Evolutionary conservation across 2,113 vertebrate species (phyloP).

Genomic region (Butastur rufipennis): DNA sequence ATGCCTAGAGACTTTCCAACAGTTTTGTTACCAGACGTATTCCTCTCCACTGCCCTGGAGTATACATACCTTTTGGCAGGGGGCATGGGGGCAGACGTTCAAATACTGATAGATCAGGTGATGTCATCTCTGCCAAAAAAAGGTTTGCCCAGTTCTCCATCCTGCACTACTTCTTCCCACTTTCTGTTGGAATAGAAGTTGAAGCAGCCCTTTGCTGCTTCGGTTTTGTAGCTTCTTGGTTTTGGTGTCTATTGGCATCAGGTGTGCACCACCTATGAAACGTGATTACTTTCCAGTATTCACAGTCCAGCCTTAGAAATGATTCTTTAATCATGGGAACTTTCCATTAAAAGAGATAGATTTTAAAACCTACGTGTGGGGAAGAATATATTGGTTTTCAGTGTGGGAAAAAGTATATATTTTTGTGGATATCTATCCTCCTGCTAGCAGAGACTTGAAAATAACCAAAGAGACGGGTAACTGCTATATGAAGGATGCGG

Average conservation of each 20-base stretch:
- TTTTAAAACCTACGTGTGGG: background rate
- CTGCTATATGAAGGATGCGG: background rate
- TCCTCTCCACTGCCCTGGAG: background rate
- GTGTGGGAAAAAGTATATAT: background rate
- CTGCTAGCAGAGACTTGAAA: background rate
- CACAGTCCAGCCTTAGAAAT: background rate
- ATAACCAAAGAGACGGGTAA: background rate
- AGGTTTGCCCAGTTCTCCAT: background rate
- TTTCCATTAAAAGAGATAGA: background rate
- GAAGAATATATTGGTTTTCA: background rate
- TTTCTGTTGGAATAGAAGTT: background rate
- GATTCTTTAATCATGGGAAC: background rate
- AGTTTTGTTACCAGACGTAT: background rate
- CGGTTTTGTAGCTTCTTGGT: background rate
- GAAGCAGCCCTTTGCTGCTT: background rate
- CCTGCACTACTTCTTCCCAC: background rate
- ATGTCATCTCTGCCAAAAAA: background rate
- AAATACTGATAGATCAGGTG: fast-evolving
- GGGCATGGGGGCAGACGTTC: too few relatives aligned
- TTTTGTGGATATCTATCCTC: background rate
- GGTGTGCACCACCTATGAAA: background rate
- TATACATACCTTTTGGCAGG: background rate
- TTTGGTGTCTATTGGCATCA: background rate
- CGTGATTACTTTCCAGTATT: background rate
- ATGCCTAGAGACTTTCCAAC: background rate